Evolutionary conservation across 2,113 vertebrate species (phyloP).

Genomic region (Thomomys bottae): DNA sequence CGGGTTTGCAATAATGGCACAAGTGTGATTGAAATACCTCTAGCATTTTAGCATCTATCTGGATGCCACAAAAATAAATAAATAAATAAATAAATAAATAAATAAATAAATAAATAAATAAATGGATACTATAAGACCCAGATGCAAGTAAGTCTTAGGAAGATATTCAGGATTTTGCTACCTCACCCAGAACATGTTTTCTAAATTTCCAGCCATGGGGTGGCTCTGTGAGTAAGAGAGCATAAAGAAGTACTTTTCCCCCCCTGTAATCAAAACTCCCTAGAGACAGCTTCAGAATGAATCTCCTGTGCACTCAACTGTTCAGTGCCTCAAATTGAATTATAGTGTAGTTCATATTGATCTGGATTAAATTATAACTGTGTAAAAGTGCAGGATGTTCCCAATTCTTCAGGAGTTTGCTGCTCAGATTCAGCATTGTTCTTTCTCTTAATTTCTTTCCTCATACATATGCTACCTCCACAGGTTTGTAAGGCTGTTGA

Average conservation of each 20-base stretch:
- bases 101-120: not conserved
- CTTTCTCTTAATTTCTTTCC: constrained; percentile 46
- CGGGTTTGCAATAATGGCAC: too few relatives aligned
- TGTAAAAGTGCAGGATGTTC: constrained; percentile 64
- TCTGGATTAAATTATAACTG: constrained; percentile 72
- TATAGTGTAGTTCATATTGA: constrained; percentile 48
- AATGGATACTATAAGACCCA: not conserved
- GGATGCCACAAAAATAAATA: not conserved
- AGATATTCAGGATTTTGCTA: not conserved
- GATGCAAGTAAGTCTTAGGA: not conserved
- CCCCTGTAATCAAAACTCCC: constrained; percentile 56
- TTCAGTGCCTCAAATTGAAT: constrained; percentile 65
- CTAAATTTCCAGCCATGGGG: not conserved
- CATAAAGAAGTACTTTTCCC: not conserved
- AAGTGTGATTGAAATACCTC: too few relatives aligned
- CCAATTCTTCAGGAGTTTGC: constrained; percentile 64
- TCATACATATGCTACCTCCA: constrained; percentile 14
- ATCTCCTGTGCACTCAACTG: constrained; percentile 52
- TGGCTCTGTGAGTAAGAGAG: not conserved
- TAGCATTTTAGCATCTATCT: too few relatives aligned
- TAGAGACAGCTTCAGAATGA: constrained; percentile 51
- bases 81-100: not conserved
- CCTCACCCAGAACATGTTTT: not conserved
- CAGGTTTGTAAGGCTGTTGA: constrained; percentile 19
- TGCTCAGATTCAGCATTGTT: constrained; percentile 46